Evolutionary conservation across 2,113 vertebrate species (phyloP).

Genomic region (Anhinga anhinga): DNA sequence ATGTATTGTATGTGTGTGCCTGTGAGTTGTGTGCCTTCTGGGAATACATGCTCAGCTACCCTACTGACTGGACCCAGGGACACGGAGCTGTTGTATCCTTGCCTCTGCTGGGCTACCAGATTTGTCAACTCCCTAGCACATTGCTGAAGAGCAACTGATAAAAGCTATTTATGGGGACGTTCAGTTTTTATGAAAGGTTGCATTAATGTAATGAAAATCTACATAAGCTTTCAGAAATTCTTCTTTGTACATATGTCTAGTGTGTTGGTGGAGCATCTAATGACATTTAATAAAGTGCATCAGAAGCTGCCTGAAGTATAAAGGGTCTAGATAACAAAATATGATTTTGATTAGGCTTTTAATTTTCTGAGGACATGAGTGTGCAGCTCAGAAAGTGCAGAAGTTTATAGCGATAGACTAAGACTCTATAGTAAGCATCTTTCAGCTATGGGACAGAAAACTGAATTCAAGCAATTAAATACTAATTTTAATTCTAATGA

Average conservation of each 20-base stretch:
- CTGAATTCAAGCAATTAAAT: background rate
- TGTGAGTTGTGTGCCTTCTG: too few relatives aligned
- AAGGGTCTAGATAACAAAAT: background rate
- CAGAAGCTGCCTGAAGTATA: background rate
- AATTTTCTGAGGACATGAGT: background rate
- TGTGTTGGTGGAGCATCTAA: background rate
- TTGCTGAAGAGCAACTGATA: background rate
- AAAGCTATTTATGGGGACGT: background rate
- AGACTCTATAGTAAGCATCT: background rate
- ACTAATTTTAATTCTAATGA: background rate
- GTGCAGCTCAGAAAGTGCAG: background rate
- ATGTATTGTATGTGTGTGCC: too few relatives aligned
- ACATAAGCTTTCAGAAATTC: background rate
- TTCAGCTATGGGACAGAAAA: background rate
- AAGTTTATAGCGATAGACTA: background rate
- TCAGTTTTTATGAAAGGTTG: background rate
- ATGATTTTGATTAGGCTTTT: background rate
- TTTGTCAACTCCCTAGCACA: background rate
- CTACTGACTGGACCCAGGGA: background rate
- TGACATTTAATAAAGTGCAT: background rate
- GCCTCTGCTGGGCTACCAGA: background rate
- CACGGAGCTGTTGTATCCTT: accelerated
- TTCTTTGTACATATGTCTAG: background rate
- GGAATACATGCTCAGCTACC: accelerated
- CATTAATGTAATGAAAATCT: background rate